Percentiles rank a stretch among this genome's conserved stretches.
Conservation (phyloP, 2,888 invertebrate species). For the Drosophila parthenogenetica region DNA sequence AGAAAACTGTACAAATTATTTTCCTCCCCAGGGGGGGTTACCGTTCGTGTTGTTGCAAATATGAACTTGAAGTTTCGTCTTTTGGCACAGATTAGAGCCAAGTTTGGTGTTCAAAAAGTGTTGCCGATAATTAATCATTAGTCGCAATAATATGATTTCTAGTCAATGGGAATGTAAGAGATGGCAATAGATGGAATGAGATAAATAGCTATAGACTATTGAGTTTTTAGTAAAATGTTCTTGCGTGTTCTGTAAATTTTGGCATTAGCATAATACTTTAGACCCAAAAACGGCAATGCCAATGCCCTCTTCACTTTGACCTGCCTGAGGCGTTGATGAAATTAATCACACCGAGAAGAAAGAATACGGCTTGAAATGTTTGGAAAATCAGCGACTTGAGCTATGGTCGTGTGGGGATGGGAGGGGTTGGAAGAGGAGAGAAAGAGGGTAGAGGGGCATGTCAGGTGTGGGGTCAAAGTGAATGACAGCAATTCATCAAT, state of each 20-base stretch:
- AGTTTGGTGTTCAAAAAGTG: constrained; percentile 27
- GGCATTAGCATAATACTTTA: constrained; percentile 39
- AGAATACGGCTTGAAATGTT: neutral
- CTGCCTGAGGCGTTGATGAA: constrained; percentile 47
- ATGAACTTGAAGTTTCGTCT: constrained; percentile 11
- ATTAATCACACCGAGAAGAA: constrained; percentile 44
- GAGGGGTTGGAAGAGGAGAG: too few relatives aligned
- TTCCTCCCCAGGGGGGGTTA: constrained; percentile 17
- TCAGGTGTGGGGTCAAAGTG: constrained; percentile 3
- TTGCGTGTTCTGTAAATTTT: constrained; percentile 38
- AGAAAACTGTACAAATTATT: constrained; percentile 16
- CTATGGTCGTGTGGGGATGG: too few relatives aligned
- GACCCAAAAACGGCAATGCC: constrained; percentile 25
- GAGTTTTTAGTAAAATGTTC: neutral
- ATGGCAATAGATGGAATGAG: neutral
- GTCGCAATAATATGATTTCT: constrained; percentile 4
- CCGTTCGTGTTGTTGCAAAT: neutral
- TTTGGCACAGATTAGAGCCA: constrained; percentile 39
- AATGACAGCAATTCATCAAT: constrained; percentile 49
- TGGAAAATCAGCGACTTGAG: neutral
- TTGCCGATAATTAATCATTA: constrained; percentile 50
- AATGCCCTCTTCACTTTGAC: constrained; percentile 55
- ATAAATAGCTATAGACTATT: constrained; percentile 1
- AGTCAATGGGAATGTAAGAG: neutral
- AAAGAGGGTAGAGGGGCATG: too few relatives aligned